Conservation (phyloP, 2,797 vertebrate species). For the Sphenodon punctatus region DNA sequence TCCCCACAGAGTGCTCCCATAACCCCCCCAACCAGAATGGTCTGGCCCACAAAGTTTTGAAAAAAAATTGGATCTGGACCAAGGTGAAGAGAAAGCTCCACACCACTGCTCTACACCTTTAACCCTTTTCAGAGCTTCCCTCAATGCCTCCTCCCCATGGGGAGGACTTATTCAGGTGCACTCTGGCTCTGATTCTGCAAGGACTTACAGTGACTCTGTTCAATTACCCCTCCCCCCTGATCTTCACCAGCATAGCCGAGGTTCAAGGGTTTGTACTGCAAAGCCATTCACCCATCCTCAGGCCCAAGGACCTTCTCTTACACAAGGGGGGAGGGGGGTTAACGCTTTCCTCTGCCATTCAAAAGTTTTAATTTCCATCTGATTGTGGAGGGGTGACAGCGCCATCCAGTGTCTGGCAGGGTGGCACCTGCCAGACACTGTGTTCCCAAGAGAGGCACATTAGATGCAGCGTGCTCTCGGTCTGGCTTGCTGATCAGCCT, state of each 20-base stretch:
- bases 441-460: neutral
- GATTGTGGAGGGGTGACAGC: slow-evolving; percentile 41
- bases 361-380: neutral
- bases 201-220: too few relatives aligned
- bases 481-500: neutral
- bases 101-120: too few relatives aligned
- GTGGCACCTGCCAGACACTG: too few relatives aligned
- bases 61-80: too few relatives aligned
- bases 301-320: slow-evolving; percentile 39
- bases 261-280: neutral
- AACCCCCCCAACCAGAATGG: too few relatives aligned
- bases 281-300: slow-evolving; percentile 52
- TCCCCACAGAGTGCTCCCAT: too few relatives aligned
- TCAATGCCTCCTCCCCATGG: too few relatives aligned
- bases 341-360: slow-evolving; percentile 43
- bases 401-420: slow-evolving; percentile 32
- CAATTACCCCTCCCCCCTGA: neutral
- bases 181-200: too few relatives aligned
- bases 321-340: slow-evolving; percentile 21
- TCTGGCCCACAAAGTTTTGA: too few relatives aligned
- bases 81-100: too few relatives aligned
- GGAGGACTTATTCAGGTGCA: too few relatives aligned
- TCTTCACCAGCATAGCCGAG: slow-evolving; percentile 1
- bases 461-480: neutral
- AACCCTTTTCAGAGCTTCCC: too few relatives aligned